Evolutionary conservation across 1,140 invertebrate species (phyloP), one percentile per base, ranked within the genome.

Genomic region (Drosophila parvula): DNA sequence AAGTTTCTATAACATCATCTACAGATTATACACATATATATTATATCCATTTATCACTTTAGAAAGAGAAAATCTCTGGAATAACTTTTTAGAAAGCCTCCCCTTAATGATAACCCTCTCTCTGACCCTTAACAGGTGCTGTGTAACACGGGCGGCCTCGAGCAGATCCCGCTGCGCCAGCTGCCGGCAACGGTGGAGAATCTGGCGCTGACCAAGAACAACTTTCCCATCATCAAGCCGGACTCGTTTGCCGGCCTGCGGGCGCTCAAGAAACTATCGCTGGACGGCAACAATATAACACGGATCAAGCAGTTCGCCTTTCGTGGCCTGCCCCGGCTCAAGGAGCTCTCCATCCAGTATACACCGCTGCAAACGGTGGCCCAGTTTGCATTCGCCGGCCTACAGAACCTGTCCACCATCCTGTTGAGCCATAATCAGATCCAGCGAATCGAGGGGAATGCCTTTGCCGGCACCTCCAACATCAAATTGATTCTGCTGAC

Each of bases 401-500:
- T 97, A 6, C 96, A 97, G 83, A 97, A 97, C 85, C 94, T 97
- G 8, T 95, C 95, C 2, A 94, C 95, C 3, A 95, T 97, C 43
- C 92, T 96, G 53, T 90, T 97, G 11, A 94, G 95, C 11, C 94
- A 97, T 92, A 97, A 97, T 86, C 95, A 95, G 78, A 97, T 97
- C 14, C 93, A 93, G 9, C 94, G 95, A 76, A 95, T 97, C 44
- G 96, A 97, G 90, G 94, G 94, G 3, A 96, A 96, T 81, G 95
- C 96, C 9, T 97, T 97, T 68, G 96, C 96, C 0, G 96, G 96
- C 10, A 96, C 96, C 0, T 96, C 96, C 34, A 96, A 96, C 91
- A 94, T 97, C 34, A 95, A 95, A 79, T 91, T 95, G 34, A 95
- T 97, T 34, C 93, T 96, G 41, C 89, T 97, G 41, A 95, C 94